Evolutionary conservation across 2,797 vertebrate genomes (phyloP), one percentile per base, ranked within the genome.

Genomic region (Xenops minutus): DNA sequence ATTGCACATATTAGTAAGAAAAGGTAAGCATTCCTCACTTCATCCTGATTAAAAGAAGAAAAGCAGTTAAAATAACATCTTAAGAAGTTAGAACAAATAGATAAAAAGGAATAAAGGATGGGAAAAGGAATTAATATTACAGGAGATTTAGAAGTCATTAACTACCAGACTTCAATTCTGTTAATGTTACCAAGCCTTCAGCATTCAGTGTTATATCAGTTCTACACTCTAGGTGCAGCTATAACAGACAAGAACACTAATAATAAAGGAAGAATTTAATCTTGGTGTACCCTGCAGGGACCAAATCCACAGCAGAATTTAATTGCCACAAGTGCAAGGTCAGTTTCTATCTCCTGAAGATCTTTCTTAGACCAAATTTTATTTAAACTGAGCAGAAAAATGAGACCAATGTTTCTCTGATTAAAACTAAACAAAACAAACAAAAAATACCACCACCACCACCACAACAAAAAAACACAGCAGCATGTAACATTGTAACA

Each of bases 241-340:
- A 6, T 36, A 89, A 71, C 18, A 66, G 39, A 76, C 89, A 85
- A 88, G 48, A 76, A 37, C 11, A 21, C n/a, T 69, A 90, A 84
- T 89, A n/a, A 76, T 76, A 88, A 81, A 64, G 36, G 39, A 68
- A 84, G 29, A 73, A 93, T 93, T 95, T 79, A 83, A 92, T 94
- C 82, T 93, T 43, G 51, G 44, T 54, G 72, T 79, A 32, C 14
- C 37, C 88, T 89, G 3, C 44, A 76, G 74, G 30, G 52, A 58
- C 7, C 6, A 32, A 84, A 61, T 79, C 12, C 30, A 88, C 44
- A 56, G 6, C 21, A 79, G 27, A 62, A 7, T 37, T 84, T 74
- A 56, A 62, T 13, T 68, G 36, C 19, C 24, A 44, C 14, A 75
- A 72, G 22, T 78, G 15, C 56, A 86, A 94, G 39, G 26, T 89